Evolutionary conservation across 2,888 invertebrate species (phyloP).

Genomic region (Stenolophus ochropezus): DNA sequence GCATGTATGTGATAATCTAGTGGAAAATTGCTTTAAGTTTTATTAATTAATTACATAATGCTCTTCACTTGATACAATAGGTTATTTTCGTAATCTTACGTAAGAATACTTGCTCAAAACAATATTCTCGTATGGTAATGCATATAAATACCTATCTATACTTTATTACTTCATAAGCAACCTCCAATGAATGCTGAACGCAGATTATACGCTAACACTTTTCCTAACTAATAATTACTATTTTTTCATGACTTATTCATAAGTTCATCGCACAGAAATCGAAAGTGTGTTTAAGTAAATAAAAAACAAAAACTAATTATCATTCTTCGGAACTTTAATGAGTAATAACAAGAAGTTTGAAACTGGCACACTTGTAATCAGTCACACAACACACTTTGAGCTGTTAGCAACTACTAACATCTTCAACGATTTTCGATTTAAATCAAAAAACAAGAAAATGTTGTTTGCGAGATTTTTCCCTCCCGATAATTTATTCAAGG

Average conservation of each 20-base stretch:
- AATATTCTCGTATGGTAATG: constrained; percentile 18
- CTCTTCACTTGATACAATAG: constrained; percentile 19
- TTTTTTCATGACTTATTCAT: not conserved
- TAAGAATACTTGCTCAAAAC: constrained; percentile 33
- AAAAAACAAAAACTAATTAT: constrained; percentile 1
- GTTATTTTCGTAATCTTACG: constrained; percentile 41
- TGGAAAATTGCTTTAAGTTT: constrained; percentile 26
- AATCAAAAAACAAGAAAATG: constrained; percentile 55
- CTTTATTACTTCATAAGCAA: constrained; percentile 33
- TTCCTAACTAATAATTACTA: constrained; percentile 21
- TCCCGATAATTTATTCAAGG: constrained; percentile 44
- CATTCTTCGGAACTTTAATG: not conserved
- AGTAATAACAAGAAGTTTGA: not conserved
- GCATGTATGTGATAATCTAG: constrained; percentile 23
- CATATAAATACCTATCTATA: constrained; percentile 30
- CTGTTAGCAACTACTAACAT: constrained; percentile 24
- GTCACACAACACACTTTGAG: not conserved
- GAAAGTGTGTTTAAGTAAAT: constrained; percentile 5
- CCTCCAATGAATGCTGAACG: constrained; percentile 4
- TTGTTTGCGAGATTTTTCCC: constrained; percentile 48
- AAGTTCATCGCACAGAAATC: not conserved
- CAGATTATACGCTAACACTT: constrained; percentile 23
- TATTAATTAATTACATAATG: constrained; percentile 35
- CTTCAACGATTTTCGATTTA: constrained; percentile 48
- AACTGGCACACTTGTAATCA: not conserved